A percentile compares a stretch with the other conserved stretches of the same genome.
These are phyloP conservation scores for Polydrusus pterygomalis DNA, from an alignment of 2,888 invertebrate genomes.

Conservation along the genomic window DNA sequence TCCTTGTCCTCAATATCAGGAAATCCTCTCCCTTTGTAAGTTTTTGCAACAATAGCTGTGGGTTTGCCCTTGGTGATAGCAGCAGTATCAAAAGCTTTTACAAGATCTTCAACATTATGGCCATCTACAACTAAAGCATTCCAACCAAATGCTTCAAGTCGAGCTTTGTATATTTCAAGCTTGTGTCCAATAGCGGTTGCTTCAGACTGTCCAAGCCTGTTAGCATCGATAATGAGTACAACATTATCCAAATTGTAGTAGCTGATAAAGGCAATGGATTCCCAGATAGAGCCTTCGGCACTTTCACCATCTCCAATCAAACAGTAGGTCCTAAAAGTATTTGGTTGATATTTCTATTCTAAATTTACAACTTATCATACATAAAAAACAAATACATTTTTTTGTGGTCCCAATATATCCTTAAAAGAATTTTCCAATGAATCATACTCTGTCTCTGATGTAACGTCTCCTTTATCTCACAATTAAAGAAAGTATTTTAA, in stretches of 20 bases:
- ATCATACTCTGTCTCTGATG: too few relatives aligned
- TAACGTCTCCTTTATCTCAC: too few relatives aligned
- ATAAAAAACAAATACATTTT: too few relatives aligned
- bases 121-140: conserved; percentile 95
- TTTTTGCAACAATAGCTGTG: conserved; percentile 95
- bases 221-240: conserved; percentile 96
- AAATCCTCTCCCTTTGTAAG: conserved; percentile 95
- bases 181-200: conserved; percentile 94
- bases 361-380: too few relatives aligned
- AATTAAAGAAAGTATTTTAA: too few relatives aligned
- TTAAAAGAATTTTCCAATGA: too few relatives aligned
- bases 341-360: too few relatives aligned
- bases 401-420: too few relatives aligned
- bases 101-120: conserved; percentile 92
- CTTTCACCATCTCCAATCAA: conserved; percentile 98
- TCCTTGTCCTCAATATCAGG: conserved; percentile 92
- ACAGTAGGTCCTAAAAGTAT: conserved; percentile 86
- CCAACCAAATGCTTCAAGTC: conserved; percentile 92
- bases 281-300: conserved; percentile 98
- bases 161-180: conserved; percentile 86
- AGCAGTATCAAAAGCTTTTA: conserved; percentile 90
- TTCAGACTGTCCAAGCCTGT: conserved; percentile 97
- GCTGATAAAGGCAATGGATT: conserved; percentile 95
- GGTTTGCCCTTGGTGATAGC: conserved; percentile 84
- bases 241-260: conserved; percentile 97